These are phyloP conservation scores for Sylvicapra grimmia DNA, from an alignment of 2,113 vertebrate genomes.

Conservation along the genomic window DNA sequence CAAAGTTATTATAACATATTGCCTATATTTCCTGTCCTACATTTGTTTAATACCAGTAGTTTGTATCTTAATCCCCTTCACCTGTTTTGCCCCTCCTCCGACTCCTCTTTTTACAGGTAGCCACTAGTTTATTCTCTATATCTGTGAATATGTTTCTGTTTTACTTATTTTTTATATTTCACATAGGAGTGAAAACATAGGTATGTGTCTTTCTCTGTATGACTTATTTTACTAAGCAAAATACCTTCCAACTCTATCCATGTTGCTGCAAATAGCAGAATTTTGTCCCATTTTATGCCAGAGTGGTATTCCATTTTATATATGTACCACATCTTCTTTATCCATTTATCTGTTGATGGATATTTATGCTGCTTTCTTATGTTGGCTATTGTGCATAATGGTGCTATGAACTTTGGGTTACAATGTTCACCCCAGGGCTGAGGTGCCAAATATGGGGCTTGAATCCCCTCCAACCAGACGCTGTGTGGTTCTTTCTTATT, in stretches of 20 bases:
- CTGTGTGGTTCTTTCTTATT: neutral
- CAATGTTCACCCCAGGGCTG: neutral
- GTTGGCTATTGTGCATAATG: neutral
- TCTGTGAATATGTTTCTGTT: neutral
- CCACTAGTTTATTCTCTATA: neutral
- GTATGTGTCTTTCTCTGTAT: neutral
- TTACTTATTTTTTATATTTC: neutral
- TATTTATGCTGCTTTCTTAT: neutral
- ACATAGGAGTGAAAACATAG: neutral
- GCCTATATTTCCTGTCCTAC: neutral
- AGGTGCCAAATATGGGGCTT: too few species aligned
- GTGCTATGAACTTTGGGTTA: neutral
- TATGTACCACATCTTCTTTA: neutral
- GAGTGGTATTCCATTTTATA: neutral
- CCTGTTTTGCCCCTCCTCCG: neutral
- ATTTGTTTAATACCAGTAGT: neutral
- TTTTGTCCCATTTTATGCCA: neutral
- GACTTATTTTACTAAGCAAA: neutral
- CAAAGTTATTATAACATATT: neutral
- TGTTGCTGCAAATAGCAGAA: neutral
- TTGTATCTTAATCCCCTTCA: neutral
- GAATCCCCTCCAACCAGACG: neutral
- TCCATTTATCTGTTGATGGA: neutral
- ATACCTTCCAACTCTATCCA: neutral
- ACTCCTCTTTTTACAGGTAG: neutral